These are phyloP conservation scores for Collichthys lucidus DNA, from an alignment of 2,113 vertebrate species.

Conservation along the genomic window DNA sequence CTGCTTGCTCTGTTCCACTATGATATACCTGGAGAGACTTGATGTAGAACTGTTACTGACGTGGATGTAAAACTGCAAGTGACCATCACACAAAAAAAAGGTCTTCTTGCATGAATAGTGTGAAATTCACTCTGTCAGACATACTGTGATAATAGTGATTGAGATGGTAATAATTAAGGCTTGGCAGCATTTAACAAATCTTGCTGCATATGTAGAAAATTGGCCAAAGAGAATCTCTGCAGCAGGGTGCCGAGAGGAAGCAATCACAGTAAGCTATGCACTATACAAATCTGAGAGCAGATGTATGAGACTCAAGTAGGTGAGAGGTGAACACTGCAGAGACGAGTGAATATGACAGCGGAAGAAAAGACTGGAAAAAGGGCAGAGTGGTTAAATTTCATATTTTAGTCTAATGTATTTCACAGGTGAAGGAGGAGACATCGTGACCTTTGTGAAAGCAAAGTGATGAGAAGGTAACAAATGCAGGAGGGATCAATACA, in stretches of 20 bases:
- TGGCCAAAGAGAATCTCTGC: neutral
- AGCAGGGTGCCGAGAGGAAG: neutral
- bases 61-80: no score
- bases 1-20: no score
- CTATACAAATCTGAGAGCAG: slow-evolving; percentile 7
- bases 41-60: no score
- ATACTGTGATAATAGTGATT: neutral
- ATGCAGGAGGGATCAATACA: neutral
- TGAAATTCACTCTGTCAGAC: neutral
- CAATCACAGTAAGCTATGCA: neutral
- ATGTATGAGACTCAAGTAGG: slow-evolving; percentile 1
- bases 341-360: slow-evolving; percentile 12
- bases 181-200: neutral
- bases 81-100: neutral
- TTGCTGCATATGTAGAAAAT: neutral
- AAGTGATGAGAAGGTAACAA: neutral
- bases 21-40: no score
- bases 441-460: neutral
- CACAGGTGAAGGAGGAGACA: neutral
- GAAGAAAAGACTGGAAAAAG: neutral
- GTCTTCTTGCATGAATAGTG: no score
- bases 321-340: neutral
- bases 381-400: neutral
- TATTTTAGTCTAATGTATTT: neutral
- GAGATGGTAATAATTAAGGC: neutral